Base-by-base conservation (phyloP, 2,888 invertebrate genomes). In the Dynastes grantii region DNA sequence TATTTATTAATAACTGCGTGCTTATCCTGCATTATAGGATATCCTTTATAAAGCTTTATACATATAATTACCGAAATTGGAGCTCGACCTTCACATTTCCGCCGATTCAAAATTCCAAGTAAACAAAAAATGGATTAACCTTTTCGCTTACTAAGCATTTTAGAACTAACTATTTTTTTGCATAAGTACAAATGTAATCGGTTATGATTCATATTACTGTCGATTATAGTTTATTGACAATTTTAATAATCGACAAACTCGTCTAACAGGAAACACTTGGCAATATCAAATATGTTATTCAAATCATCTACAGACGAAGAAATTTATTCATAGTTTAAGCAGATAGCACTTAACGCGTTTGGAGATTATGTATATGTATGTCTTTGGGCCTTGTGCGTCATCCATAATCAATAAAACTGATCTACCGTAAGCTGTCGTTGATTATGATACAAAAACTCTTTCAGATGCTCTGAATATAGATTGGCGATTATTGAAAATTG, bases 331-430 rank as follows among this genome's bases (percentile, higher is more conserved):
- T n/a, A 13, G 29, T 1, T 63, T 11, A 13, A 67, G 45, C n/a
- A 16, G 45, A 67, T 27, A n/a, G 67, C 27, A 49, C 45, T 67
- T 27, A 49, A 27, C 27, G 11, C 3, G 49, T 22, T 67, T 67
- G 27, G 67, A 49, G 49, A 67, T 49, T 27, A 22, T 45, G 45
- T 63, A 11, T 29, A 49, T 40, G 22, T 29, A 49, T 40, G 22
- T 51, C 6, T 11, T 22, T 22, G 8, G 8, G 8, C 11, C 11
- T 29, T 53, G n/a, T 53, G 32, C 32, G n/a, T 51, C 29, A 53
- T 22, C 53, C 16, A 29, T 32, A 70, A 53, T 29, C 29, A 8
- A 70, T 53, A 70, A 70, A 70, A 70, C 70, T 70, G 53, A 70
- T 53, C 70, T 70, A 55, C 53, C 53, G 29, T 70, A 70, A 70